Conservation (phyloP, 2,888 invertebrate species). For the Amblyteles armatorius region DNA sequence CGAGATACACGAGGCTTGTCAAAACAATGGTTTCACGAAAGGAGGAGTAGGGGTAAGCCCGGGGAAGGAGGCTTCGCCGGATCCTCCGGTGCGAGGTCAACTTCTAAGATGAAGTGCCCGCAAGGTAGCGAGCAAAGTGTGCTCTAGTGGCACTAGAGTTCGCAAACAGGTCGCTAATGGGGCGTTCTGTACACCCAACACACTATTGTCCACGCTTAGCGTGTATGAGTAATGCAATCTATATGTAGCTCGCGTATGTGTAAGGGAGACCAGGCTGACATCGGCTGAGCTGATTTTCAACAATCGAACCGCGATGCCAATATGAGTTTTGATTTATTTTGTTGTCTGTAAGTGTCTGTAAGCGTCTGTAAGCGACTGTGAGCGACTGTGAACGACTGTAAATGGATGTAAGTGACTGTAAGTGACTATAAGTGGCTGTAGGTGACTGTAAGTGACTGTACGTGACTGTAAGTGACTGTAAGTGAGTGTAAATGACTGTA, state of each 20-base stretch:
- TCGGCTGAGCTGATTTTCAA: too few species aligned
- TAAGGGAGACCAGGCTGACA: neutral
- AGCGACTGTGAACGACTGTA: too few species aligned
- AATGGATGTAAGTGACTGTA: too few species aligned
- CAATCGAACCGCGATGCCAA: too few species aligned
- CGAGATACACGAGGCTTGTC: conserved; percentile 11
- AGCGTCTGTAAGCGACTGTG: too few species aligned
- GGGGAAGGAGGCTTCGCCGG: conserved; percentile 19
- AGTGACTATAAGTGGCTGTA: too few species aligned
- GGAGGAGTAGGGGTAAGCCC: neutral
- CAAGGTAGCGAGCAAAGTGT: conserved; percentile 68
- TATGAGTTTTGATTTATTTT: too few species aligned
- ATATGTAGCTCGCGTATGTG: neutral
- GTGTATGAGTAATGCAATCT: conserved; percentile 19
- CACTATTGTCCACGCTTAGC: conserved; percentile 35
- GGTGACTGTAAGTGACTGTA: too few species aligned
- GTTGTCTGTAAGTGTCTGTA: too few species aligned
- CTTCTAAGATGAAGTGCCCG: conserved; percentile 74
- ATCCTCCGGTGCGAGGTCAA: conserved; percentile 71
- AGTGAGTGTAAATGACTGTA: too few species aligned
- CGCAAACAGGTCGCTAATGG: conserved; percentile 76
- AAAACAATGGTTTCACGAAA: conserved; percentile 38
- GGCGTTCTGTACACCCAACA: conserved; percentile 63
- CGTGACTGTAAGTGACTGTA: too few species aligned
- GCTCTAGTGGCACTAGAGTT: conserved; percentile 69